Evolutionary conservation across 2,113 vertebrate species (phyloP).

Genomic region (Pseudorasbora parva): DNA sequence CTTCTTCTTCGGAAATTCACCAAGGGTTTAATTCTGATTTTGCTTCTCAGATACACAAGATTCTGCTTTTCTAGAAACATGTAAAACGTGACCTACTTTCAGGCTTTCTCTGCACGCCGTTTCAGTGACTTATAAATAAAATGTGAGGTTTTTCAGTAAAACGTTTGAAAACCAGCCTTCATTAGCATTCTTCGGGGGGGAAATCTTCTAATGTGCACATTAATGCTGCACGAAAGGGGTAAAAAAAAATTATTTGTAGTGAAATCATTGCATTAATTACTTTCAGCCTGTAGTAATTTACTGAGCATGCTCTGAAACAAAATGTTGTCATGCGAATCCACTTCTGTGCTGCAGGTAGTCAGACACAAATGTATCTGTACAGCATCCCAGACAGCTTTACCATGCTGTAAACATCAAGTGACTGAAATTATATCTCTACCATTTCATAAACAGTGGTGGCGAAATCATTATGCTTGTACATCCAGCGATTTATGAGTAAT

Average conservation of each 20-base stretch:
- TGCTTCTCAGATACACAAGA: neutral
- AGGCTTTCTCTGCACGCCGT: neutral
- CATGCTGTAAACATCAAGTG: constrained; percentile 14
- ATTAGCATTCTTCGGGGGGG: neutral
- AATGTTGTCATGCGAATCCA: neutral
- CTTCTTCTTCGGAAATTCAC: constrained; percentile 12
- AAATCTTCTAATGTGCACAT: constrained; percentile 2
- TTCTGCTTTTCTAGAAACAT: constrained; percentile 19
- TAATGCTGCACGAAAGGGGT: neutral
- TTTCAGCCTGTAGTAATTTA: neutral
- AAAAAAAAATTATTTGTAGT: constrained; percentile 4
- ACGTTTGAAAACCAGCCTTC: neutral
- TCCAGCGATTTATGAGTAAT: neutral
- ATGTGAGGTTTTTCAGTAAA: constrained; percentile 4
- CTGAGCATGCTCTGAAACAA: constrained; percentile 23
- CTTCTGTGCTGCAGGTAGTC: neutral
- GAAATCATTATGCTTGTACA: neutral
- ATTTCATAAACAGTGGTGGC: neutral
- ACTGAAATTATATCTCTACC: neutral
- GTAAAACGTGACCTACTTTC: constrained; percentile 27
- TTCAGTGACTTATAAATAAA: constrained; percentile 8
- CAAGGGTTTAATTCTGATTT: neutral
- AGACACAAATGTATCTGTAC: neutral
- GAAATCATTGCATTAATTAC: constrained; percentile 21
- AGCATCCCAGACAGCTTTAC: neutral